phyloP scores from a whole-genome alignment of 2,888 invertebrate genomes.

The Trachelus iudaicus region DNA sequence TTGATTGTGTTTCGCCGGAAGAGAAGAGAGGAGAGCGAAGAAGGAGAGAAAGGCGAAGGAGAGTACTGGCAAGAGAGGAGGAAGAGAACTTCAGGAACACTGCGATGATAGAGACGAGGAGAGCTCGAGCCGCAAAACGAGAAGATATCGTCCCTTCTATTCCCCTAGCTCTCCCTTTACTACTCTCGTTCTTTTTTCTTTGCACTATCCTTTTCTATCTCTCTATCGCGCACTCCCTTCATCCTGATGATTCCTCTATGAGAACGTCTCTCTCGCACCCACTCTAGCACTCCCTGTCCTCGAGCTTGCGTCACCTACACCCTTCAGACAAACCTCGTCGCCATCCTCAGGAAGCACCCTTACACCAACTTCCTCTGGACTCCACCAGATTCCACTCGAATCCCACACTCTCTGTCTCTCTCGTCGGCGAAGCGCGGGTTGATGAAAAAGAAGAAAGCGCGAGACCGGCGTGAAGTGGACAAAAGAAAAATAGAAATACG shows the following conservation, averaged over 20 bases:
- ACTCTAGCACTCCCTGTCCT: conserved; percentile 14
- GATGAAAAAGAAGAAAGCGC: neutral
- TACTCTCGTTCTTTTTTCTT: neutral
- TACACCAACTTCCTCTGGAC: conserved; percentile 27
- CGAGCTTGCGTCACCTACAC: conserved; percentile 35
- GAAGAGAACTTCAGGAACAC: conserved; percentile 28
- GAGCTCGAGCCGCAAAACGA: conserved; percentile 52
- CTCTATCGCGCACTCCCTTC: conserved; percentile 10
- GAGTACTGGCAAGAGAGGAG: conserved; percentile 32
- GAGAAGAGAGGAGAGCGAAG: conserved; percentile 40
- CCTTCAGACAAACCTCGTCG: conserved; percentile 37
- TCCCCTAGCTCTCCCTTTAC: conserved; percentile 12
- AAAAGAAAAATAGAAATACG: conserved; percentile 54
- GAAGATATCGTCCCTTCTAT: conserved; percentile 43
- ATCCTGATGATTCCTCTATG: conserved; percentile 15
- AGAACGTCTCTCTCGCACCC: conserved; percentile 15
- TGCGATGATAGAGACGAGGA: conserved; percentile 56
- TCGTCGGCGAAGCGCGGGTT: conserved; percentile 10
- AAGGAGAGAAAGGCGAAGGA: conserved; percentile 36
- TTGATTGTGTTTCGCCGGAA: conserved; percentile 66
- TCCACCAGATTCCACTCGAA: conserved; percentile 49
- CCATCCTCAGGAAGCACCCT: neutral
- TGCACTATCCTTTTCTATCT: neutral
- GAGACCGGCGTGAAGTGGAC: conserved; percentile 45
- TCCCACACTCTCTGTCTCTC: conserved; percentile 21